Conservation (phyloP, 2,797 vertebrate species). For the Sebastes hubbsi region DNA sequence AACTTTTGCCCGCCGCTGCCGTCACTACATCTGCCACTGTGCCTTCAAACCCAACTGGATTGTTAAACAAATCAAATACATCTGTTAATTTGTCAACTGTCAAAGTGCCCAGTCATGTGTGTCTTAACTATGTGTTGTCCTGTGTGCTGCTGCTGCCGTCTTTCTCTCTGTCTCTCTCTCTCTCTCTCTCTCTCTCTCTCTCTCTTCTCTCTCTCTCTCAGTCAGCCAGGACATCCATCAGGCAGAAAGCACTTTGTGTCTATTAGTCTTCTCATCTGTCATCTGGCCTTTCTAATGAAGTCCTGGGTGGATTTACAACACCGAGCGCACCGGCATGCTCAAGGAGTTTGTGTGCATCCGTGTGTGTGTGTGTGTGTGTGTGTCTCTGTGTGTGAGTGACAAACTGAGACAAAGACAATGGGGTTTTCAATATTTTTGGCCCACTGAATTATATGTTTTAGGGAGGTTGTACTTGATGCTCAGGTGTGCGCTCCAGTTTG, state of each 20-base stretch:
- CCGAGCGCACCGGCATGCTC: constrained; percentile 1
- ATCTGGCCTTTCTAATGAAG: constrained; percentile 74
- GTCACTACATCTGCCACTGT: background rate
- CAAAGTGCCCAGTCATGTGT: constrained; percentile 23
- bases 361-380: background rate
- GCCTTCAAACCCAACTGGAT: constrained; percentile 14
- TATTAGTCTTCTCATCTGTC: constrained; percentile 75
- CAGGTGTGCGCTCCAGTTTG: background rate
- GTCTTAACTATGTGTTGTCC: constrained; percentile 22
- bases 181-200: constrained; percentile 8
- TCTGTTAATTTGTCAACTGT: constrained; percentile 50
- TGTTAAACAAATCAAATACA: constrained; percentile 34
- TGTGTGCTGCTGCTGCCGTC: constrained; percentile 6
- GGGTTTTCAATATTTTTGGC: constrained; percentile 10
- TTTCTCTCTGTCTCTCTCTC: constrained; percentile 10
- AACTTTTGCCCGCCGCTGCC: background rate
- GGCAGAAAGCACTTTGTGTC: constrained; percentile 60
- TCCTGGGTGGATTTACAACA: constrained; percentile 69
- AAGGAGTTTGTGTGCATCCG: constrained; percentile 4
- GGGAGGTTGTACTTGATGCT: background rate
- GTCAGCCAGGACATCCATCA: constrained; percentile 50
- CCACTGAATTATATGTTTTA: constrained; percentile 2
- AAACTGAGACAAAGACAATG: background rate
- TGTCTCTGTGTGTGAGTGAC: background rate
- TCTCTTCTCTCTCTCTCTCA: constrained; percentile 21